Evolutionary conservation across 2,113 vertebrate genomes (phyloP), one percentile per base, ranked within the genome.

Genomic region (Dermatemys mawii): DNA sequence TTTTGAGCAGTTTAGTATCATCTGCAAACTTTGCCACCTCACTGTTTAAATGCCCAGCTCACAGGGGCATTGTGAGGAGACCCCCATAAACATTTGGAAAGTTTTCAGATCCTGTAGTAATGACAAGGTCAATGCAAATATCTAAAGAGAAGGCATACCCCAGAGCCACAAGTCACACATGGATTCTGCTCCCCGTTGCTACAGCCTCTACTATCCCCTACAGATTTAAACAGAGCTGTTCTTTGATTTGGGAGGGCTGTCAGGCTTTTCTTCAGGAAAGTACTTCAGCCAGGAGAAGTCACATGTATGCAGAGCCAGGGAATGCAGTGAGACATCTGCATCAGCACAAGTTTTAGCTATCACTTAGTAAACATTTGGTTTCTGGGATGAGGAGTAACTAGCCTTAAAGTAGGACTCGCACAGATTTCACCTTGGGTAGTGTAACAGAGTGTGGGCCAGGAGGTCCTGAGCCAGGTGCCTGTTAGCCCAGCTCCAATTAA

Each of bases 171-270:
- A 1, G 79, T 32, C 48, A 86, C 11, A 32, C 29, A 44, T 11
- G 29, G 22, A 32, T 81, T 55, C 70, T 79, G 84, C 29, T 55
- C 76, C 49, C n/a, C n/a, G 13, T 38, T 35, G 32, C 63, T 14
- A 12, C 55, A 55, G 10, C 55, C 27, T 57, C 55, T 57, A 57
- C 27, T 14, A 32, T 57, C n/a, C 22, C 63, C 17, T n/a, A 38
- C 0, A 0, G 49, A 53, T 5, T 8, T 38, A 44, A 11, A 0
- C 0, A 0, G 38, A 24, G 67, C 32, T 70, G 54, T 44, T 0
- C 0, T 50, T 91, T 0, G 0, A 78, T 81, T 67, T 8, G 41
- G 82, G 49, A 84, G 8, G 13, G 57, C 87, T 89, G 67, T 81
- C 57, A 86, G 57, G 78, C 46, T 91, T 87, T 73, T 60, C 63